Percentiles rank a stretch among this genome's conserved stretches.
phyloP scores from a whole-genome alignment of 2,797 vertebrate genomes.

The Todus mexicanus region DNA sequence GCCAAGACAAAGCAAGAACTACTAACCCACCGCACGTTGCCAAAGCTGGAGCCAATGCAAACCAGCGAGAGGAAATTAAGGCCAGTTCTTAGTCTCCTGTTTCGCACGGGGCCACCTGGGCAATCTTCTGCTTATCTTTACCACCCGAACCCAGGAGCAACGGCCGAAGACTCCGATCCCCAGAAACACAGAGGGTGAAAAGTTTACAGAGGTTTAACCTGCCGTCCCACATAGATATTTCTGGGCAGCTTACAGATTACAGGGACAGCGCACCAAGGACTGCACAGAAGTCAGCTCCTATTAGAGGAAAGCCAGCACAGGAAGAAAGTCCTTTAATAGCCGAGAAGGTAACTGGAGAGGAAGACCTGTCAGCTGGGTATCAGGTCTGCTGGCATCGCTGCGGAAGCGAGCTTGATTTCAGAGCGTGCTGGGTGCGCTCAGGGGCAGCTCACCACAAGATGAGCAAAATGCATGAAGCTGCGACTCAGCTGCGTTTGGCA shows the following conservation, averaged over 20 bases:
- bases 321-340: not conserved
- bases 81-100: not conserved
- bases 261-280: not conserved
- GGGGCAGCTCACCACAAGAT: rapidly evolving
- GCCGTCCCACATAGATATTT: not conserved
- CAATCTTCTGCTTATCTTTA: not conserved
- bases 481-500: not conserved
- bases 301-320: not conserved
- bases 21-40: not conserved
- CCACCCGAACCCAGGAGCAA: rapidly evolving
- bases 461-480: not conserved
- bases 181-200: not conserved
- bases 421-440: rapidly evolving
- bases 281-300: not conserved
- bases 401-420: not conserved
- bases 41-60: constrained; percentile 2
- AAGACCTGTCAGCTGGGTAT: not conserved
- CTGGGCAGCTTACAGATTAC: not conserved
- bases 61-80: constrained; percentile 22
- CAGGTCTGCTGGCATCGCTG: not conserved
- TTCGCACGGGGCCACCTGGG: not conserved
- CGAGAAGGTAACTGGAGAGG: not conserved
- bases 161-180: not conserved
- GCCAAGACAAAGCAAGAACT: constrained; percentile 31
- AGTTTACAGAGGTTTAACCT: constrained; percentile 25